Base-by-base conservation (phyloP, 2,888 invertebrate species). In the Acanthosoma haemorrhoidale region DNA sequence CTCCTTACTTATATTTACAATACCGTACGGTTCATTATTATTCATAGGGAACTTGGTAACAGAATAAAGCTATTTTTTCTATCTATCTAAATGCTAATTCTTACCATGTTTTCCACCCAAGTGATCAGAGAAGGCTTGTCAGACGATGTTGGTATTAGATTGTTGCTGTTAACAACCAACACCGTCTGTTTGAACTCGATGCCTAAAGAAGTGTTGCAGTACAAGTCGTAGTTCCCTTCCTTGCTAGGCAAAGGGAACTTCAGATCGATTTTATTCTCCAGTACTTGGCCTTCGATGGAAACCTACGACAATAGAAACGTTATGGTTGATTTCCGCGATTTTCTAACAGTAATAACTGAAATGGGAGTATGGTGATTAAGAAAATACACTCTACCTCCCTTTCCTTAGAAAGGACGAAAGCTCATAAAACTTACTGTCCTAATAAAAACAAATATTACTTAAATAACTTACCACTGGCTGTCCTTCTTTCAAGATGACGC, bases 41-140 rank as follows among this genome's bases (percentile, higher is more conserved):
- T n/a, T n/a, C n/a, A n/a, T n/a, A n/a, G n/a, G n/a, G n/a, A n/a
- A n/a, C n/a, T n/a, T n/a, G n/a, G n/a, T n/a, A n/a, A n/a, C n/a
- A n/a, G n/a, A n/a, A n/a, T n/a, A n/a, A n/a, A n/a, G n/a, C n/a
- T n/a, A n/a, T n/a, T n/a, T n/a, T n/a, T n/a, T n/a, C n/a, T n/a
- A n/a, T n/a, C n/a, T n/a, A n/a, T n/a, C n/a, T n/a, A n/a, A 41
- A 41, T 41, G n/a, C 9, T 41, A 41, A 41, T 15, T 13, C 16
- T 18, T 38, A 61, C 61, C 38, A 36, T 5, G 34, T 61, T 61
- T 61, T 61, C 61, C 16, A 21, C 36, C 61, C 61, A 61, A 6
- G 61, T 61, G 8, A 32, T 36, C 0, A 61, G 9, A n/a, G 36
- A 21, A n/a, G 34, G 3, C 4, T 34, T 61, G 21, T 61, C 38